Evolutionary conservation across 2,888 invertebrate species (phyloP).

Genomic region (Zootermopsis nevadensis): DNA sequence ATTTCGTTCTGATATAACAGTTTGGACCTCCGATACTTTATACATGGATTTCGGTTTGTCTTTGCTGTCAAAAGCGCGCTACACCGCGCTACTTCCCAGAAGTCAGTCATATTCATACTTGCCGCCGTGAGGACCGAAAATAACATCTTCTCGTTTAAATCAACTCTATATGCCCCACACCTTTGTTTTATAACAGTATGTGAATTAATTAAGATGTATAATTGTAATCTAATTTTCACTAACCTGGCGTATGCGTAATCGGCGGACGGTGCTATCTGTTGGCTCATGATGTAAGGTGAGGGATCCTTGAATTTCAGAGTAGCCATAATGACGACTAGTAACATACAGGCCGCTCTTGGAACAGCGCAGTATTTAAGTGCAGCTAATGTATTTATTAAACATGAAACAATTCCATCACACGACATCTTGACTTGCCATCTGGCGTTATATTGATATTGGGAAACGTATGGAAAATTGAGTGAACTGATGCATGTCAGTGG

Average conservation of each 20-base stretch:
- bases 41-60: too few relatives aligned
- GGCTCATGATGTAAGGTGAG: constrained; percentile 64
- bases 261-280: constrained; percentile 61
- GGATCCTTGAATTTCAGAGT: constrained; percentile 66
- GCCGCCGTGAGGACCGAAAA: too few relatives aligned
- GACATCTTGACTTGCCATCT: neutral
- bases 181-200: too few relatives aligned
- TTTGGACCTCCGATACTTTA: too few relatives aligned
- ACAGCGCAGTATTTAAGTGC: neutral
- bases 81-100: too few relatives aligned
- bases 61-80: too few relatives aligned
- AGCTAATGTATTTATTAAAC: neutral
- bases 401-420: neutral
- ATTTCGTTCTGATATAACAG: too few relatives aligned
- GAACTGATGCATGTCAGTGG: neutral
- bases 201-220: too few relatives aligned
- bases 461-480: too few relatives aligned
- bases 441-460: neutral
- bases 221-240: constrained; percentile 55
- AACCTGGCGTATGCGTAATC: constrained; percentile 67
- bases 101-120: too few relatives aligned
- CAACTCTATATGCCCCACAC: too few relatives aligned
- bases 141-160: too few relatives aligned
- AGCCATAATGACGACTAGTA: constrained; percentile 62
- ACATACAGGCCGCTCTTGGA: neutral